Evolutionary conservation across 2,888 invertebrate genomes (phyloP).

Genomic region (Selenia dentaria): DNA sequence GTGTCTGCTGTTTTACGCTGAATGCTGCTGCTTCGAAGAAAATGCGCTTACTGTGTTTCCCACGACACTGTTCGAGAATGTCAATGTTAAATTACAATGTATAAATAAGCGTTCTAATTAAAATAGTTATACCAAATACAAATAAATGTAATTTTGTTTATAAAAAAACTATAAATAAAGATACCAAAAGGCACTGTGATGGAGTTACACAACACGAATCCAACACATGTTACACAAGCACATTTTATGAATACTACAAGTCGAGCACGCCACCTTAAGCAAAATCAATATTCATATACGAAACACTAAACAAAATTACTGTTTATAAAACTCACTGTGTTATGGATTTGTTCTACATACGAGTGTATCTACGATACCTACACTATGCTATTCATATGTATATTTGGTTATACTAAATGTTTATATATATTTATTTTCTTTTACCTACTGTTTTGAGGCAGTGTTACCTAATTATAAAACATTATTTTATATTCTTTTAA

Average conservation of each 20-base stretch:
- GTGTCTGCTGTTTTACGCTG: constrained; percentile 56
- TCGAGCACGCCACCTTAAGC: constrained; percentile 29
- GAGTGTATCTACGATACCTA: neutral
- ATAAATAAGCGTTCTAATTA: neutral
- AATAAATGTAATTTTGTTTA: neutral
- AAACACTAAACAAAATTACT: constrained; percentile 3
- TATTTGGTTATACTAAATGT: no score
- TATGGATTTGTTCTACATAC: constrained; percentile 3
- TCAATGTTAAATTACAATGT: constrained; percentile 3
- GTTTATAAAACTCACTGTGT: constrained; percentile 15
- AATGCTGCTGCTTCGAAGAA: constrained; percentile 45
- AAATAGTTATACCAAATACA: neutral
- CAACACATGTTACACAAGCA: constrained; percentile 28
- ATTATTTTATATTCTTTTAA: neutral
- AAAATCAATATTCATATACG: constrained; percentile 32
- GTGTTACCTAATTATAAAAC: neutral
- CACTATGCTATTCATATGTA: no score
- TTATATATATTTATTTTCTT: constrained; percentile 2
- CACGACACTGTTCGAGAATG: constrained; percentile 7
- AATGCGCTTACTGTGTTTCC: constrained; percentile 20
- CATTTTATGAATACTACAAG: constrained; percentile 23
- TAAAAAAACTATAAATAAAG: no score
- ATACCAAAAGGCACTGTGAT: constrained; percentile 12
- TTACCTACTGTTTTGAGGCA: neutral
- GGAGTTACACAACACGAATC: constrained; percentile 19